phyloP scores from a whole-genome alignment of 35 echinoderm and acorn worm species.

The Ophioderma brevispina region DNA sequence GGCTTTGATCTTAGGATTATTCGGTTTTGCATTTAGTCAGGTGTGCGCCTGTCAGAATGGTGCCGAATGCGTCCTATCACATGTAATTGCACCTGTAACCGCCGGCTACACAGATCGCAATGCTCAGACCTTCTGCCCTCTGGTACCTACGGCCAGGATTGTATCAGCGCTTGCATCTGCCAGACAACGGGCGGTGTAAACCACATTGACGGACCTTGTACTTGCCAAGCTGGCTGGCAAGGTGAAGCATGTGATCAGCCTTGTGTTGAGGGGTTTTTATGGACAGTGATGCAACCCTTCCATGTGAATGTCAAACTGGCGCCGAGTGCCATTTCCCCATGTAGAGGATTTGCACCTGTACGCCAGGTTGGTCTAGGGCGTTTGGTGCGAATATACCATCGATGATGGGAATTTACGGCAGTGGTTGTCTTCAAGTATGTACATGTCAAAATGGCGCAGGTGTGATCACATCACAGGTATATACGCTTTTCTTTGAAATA shows the following conservation, averaged over 20 bases:
- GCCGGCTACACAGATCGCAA: slow-evolving; percentile 41
- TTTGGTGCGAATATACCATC: slow-evolving; percentile 17
- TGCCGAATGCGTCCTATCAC: slow-evolving; percentile 14
- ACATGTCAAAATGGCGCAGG: neutral
- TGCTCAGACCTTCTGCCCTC: slow-evolving; percentile 22
- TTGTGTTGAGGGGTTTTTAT: slow-evolving; percentile 46
- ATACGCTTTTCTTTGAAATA: no score
- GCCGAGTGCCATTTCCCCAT: slow-evolving; percentile 25
- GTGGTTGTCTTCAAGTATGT: neutral
- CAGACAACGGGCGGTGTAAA: slow-evolving; percentile 48
- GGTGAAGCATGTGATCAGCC: slow-evolving; percentile 58
- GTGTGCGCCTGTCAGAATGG: slow-evolving; percentile 76
- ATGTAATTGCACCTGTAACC: slow-evolving; percentile 57
- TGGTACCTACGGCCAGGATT: slow-evolving; percentile 56
- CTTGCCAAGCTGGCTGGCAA: slow-evolving; percentile 69
- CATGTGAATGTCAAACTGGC: slow-evolving; percentile 33
- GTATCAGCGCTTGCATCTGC: slow-evolving; percentile 58
- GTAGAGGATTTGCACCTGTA: slow-evolving; percentile 35
- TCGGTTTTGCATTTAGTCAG: slow-evolving; percentile 45
- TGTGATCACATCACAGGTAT: neutral
- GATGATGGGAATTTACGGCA: neutral
- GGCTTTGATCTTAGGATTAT: neutral
- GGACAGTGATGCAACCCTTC: neutral
- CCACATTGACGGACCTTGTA: slow-evolving; percentile 46
- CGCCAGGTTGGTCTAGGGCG: slow-evolving; percentile 46